Percentiles rank a stretch among this genome's conserved stretches.
These are phyloP conservation scores for Folsomia candida DNA, from an alignment of 2,888 invertebrate genomes.

Conservation along the genomic window DNA sequence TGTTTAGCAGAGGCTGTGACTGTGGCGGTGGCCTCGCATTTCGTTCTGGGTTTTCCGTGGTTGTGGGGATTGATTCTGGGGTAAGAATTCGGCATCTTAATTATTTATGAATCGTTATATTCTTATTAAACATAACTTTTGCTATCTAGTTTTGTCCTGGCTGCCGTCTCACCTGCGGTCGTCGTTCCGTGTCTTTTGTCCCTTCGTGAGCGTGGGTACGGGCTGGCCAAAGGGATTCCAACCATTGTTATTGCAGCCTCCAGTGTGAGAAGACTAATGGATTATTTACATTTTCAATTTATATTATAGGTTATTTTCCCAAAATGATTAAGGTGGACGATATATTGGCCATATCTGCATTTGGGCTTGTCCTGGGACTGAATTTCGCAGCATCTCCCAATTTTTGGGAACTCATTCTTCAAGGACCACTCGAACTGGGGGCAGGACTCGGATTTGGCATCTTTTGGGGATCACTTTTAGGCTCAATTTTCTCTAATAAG, in stretches of 20 bases:
- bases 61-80: conserved; percentile 61
- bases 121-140: neutral
- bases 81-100: conserved; percentile 49
- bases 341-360: conserved; percentile 71
- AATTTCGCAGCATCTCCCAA: conserved; percentile 61
- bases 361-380: conserved; percentile 65
- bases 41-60: conserved; percentile 63
- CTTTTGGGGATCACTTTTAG: conserved; percentile 30
- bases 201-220: conserved; percentile 64
- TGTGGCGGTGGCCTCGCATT: conserved; percentile 59
- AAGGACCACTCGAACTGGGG: conserved; percentile 42
- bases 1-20: conserved; percentile 62
- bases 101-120: neutral
- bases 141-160: conserved; percentile 60
- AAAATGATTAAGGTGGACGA: too few species aligned
- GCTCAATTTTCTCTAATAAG: conserved; percentile 22
- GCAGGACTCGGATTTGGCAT: conserved; percentile 37
- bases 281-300: too few species aligned
- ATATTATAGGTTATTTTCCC: too few species aligned
- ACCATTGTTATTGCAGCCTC: conserved; percentile 70
- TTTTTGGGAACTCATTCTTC: conserved; percentile 27
- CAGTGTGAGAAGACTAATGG: too few species aligned
- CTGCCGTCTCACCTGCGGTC: conserved; percentile 73
- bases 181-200: conserved; percentile 67
- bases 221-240: conserved; percentile 70